Evolutionary conservation across 2,888 invertebrate genomes (phyloP).

Genomic region (Rugalucina vietnamica): DNA sequence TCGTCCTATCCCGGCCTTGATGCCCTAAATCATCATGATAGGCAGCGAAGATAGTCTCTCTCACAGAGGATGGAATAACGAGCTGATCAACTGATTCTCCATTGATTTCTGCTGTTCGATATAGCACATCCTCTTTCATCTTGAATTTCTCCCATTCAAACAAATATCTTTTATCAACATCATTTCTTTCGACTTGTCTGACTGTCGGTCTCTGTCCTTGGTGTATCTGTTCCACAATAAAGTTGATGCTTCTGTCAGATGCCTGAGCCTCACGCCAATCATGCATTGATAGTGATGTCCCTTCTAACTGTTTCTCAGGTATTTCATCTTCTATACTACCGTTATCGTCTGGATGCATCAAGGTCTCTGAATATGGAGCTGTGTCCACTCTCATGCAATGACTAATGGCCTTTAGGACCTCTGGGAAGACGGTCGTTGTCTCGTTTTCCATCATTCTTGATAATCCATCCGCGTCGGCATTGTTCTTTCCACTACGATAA

Average conservation of each 20-base stretch:
- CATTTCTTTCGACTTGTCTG: neutral
- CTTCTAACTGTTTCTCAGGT: neutral
- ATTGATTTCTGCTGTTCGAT: neutral
- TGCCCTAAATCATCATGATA: neutral
- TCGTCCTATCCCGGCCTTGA: neutral
- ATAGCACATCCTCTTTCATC: neutral
- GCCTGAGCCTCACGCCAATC: neutral
- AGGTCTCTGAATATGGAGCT: neutral
- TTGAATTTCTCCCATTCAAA: neutral
- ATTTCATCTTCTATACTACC: neutral
- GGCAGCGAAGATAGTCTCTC: neutral
- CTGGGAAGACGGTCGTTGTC: neutral
- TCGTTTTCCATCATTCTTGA: neutral
- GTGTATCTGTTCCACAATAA: neutral
- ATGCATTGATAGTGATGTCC: neutral
- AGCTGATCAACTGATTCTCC: neutral
- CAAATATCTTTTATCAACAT: neutral
- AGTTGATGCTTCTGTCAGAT: neutral
- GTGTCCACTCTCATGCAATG: neutral
- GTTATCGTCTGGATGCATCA: neutral
- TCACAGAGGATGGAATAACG: neutral
- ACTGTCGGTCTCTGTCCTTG: neutral
- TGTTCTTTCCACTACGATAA: neutral
- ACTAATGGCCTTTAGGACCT: neutral
- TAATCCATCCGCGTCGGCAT: neutral